Evolutionary conservation across 1,140 invertebrate genomes (phyloP), one percentile per base, ranked within the genome.

Genomic region (Achroia grisella): DNA sequence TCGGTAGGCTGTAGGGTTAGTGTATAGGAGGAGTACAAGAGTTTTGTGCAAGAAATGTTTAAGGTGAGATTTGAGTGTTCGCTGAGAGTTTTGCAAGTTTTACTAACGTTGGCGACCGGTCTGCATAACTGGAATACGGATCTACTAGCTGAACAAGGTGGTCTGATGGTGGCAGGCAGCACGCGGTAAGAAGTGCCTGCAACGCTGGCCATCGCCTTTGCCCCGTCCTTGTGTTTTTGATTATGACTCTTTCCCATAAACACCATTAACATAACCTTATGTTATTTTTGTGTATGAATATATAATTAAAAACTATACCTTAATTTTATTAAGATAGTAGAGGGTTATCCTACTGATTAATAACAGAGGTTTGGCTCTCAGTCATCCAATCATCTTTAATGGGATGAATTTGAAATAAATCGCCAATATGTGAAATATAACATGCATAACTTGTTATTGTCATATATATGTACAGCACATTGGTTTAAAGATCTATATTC

Each of bases 1-100:
- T 79, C 78, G 59, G 56, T 43, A 68, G 70, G 68, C 70, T 82
- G 46, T 79, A 82, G 76, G 75, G 79, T 81, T 81, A 79, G 77
- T 77, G 63, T 66, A 48, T 56, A 62, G 56, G 66, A 58, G 40
- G 57, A 50, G 50, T 48, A 62, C 44, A 48, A 55, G 17, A 39
- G 55, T 43, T 46, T 44, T 56, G 44, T 51, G 46, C 48, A 60
- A 72, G 47, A 55, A 61, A 62, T 62, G 62, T 68, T 23, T 64
- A 50, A 74, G 69, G 71, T 74, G 68, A 82, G 68, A 63, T 74
- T 34, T 52, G 31, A 50, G 42, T 62, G 56, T 65, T 54, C 60
- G 34, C 42, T 34, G 61, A 50, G 53, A 71, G 49, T 23, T 27
- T 23, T 46, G 29, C 28, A 32, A 59, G 39, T 42, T 27, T 56